A percentile compares a stretch with the other conserved stretches of the same genome.
Conservation (phyloP, 2,113 vertebrate species). For the Ahaetulla prasina region DNA sequence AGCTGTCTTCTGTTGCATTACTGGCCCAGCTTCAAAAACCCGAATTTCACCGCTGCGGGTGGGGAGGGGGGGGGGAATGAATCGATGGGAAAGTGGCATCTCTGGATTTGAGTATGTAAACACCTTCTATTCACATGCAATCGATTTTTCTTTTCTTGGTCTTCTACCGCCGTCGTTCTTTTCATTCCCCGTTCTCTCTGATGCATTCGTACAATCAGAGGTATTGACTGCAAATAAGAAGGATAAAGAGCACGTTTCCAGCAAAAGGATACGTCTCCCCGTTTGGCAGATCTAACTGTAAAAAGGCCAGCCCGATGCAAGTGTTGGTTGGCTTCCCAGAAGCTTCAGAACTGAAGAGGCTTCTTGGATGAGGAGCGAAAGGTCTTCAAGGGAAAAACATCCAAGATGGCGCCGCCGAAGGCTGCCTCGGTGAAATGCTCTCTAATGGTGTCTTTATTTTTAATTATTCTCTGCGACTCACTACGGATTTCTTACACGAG, state of each 20-base stretch:
- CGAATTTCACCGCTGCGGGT: conserved; percentile 37
- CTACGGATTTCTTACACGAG: too few species aligned
- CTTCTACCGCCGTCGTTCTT: neutral
- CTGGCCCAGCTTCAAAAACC: conserved; percentile 5
- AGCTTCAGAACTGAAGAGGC: neutral
- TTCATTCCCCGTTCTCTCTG: conserved; percentile 35
- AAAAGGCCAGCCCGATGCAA: neutral
- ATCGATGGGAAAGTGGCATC: conserved; percentile 51
- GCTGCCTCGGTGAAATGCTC: too few species aligned
- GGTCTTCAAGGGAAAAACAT: too few species aligned
- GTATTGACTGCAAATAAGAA: conserved; percentile 40
- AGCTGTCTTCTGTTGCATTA: neutral
- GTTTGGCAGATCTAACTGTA: conserved; percentile 7
- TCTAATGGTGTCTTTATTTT: too few species aligned
- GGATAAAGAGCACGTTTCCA: conserved; percentile 47
- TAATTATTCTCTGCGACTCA: too few species aligned
- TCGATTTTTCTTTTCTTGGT: conserved; percentile 53
- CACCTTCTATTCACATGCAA: conserved; percentile 62
- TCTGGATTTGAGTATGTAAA: conserved; percentile 59
- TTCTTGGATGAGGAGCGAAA: too few species aligned
- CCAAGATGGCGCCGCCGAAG: too few species aligned
- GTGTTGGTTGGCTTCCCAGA: neutral
- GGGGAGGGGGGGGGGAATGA: conserved; percentile 39
- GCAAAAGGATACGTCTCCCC: conserved; percentile 31
- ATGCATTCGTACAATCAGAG: conserved; percentile 69